A percentile compares a stretch with the other conserved stretches of the same genome.
These are phyloP conservation scores for Dicerorhinus sumatrensis DNA, from an alignment of 2,113 vertebrate genomes.

Conservation along the genomic window DNA sequence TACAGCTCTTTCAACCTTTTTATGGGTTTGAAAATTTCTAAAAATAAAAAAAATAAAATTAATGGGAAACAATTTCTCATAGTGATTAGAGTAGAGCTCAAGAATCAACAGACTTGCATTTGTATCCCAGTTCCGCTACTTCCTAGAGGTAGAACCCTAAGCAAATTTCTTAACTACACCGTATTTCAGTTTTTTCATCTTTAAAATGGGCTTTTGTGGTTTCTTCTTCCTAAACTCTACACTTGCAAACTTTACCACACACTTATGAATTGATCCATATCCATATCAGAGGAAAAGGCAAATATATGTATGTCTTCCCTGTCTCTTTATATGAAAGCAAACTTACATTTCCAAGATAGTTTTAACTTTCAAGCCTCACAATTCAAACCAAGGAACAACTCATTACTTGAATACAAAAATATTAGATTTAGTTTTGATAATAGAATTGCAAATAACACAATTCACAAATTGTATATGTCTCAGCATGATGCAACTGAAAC, in stretches of 20 bases:
- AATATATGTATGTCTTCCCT: not conserved
- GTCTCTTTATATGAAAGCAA: not conserved
- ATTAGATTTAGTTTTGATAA: not conserved
- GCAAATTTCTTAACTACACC: not conserved
- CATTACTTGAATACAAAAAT: not conserved
- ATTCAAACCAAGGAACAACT: slow-evolving; percentile 23
- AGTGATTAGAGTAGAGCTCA: not conserved
- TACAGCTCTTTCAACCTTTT: not conserved
- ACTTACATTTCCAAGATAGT: not conserved
- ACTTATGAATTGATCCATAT: not conserved
- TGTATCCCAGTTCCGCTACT: not conserved
- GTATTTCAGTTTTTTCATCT: not conserved
- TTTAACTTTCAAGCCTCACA: not conserved
- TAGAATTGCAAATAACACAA: not conserved
- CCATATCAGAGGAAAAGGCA: not conserved
- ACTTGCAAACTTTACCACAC: not conserved
- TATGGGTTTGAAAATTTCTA: not conserved
- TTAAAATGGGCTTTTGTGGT: not conserved
- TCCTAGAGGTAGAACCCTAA: not conserved
- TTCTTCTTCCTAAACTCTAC: not conserved
- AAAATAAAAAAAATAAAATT: not conserved
- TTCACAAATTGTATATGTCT: not conserved
- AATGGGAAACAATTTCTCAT: not conserved
- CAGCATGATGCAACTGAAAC: not conserved
- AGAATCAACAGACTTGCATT: not conserved